phyloP scores from a whole-genome alignment of 1,140 invertebrate genomes.

The Pristionchus pacificus region DNA sequence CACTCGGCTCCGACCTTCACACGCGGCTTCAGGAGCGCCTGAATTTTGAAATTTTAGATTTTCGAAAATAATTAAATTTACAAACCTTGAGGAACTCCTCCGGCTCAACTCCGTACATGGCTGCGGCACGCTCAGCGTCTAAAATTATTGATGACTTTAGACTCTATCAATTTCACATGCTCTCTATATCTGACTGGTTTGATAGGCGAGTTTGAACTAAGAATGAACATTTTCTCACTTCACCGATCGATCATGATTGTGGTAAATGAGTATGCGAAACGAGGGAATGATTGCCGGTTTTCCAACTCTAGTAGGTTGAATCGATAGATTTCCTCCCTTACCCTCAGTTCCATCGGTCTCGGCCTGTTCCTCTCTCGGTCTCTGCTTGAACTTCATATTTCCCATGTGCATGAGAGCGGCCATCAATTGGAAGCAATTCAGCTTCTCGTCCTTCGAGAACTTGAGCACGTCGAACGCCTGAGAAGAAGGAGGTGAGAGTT shows the following conservation, averaged over 20 bases:
- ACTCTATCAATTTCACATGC: background rate
- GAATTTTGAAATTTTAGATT: too few species aligned
- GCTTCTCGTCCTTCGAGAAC: conserved; percentile 91
- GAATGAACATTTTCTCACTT: too few species aligned
- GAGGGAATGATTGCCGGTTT: too few species aligned
- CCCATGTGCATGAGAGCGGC: conserved; percentile 91
- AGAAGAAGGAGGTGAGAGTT: too few species aligned
- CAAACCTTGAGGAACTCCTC: conserved; percentile 65
- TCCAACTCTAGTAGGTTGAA: too few species aligned
- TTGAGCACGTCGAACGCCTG: conserved; percentile 96
- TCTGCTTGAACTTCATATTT: conserved; percentile 95
- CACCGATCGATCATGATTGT: too few species aligned
- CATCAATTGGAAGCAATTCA: conserved; percentile 91
- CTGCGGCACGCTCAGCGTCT: conserved; percentile 66
- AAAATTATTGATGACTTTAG: conserved; percentile 7
- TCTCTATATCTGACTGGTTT: background rate
- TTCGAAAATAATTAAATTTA: too few species aligned
- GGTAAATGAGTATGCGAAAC: too few species aligned
- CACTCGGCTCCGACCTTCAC: conserved; percentile 67
- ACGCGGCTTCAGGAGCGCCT: conserved; percentile 65
- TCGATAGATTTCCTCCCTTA: conserved; percentile 23
- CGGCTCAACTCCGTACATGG: conserved; percentile 64
- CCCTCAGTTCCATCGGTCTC: conserved; percentile 87
- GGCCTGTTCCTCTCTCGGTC: conserved; percentile 98
- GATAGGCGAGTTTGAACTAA: too few species aligned